These are phyloP conservation scores for Cyanistes caeruleus DNA, from an alignment of 2,113 vertebrate genomes.

Conservation along the genomic window DNA sequence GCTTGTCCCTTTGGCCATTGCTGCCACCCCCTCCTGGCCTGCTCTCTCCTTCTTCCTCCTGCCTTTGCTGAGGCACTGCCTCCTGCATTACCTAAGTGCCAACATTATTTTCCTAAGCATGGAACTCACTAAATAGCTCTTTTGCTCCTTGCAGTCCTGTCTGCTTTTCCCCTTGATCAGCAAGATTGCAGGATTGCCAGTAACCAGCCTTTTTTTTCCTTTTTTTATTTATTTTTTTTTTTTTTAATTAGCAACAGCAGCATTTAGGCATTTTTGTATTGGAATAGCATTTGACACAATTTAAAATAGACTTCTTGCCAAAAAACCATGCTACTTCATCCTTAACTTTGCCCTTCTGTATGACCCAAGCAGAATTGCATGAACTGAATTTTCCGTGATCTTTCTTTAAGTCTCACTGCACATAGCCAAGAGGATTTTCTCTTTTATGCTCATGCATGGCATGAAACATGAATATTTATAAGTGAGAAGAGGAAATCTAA, in stretches of 20 bases:
- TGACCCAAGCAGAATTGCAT: not conserved
- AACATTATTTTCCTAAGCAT: not conserved
- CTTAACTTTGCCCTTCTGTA: not conserved
- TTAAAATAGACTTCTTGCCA: not conserved
- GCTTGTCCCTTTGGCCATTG: not conserved
- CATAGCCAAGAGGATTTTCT: slow-evolving; percentile 18
- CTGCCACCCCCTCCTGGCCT: not conserved
- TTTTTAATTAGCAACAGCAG: slow-evolving; percentile 13
- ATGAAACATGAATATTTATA: slow-evolving; percentile 14
- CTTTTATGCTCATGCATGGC: not conserved
- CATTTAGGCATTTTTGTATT: not conserved
- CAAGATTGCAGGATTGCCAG: not conserved
- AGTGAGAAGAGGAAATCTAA: not conserved
- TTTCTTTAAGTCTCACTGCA: not conserved
- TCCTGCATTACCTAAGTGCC: not conserved
- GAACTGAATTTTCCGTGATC: not conserved
- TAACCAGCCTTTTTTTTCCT: not conserved
- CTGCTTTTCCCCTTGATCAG: not conserved
- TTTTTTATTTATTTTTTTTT: not conserved
- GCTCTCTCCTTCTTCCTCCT: not conserved
- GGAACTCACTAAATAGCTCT: not conserved
- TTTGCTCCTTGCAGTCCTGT: not conserved
- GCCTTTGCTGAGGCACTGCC: not conserved
- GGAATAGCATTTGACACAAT: not conserved
- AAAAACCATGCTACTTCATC: not conserved